Percentiles rank a stretch among this genome's conserved stretches.
Conservation (phyloP, 2,888 invertebrate species). For the Dermolepida albohirtum region DNA sequence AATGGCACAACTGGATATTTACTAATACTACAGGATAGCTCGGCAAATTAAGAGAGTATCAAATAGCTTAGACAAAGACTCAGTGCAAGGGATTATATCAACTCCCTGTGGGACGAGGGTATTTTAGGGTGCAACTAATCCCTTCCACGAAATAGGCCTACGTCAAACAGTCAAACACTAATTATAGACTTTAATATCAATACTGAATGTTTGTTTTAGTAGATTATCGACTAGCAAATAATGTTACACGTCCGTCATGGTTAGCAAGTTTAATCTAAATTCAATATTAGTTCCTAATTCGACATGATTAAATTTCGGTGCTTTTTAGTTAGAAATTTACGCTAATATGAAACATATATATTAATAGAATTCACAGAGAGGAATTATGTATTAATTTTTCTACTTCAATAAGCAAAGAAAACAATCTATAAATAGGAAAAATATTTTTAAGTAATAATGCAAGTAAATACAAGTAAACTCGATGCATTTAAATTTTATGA, state of each 20-base stretch:
- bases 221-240: constrained; percentile 30
- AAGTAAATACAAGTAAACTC: too few relatives aligned
- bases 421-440: too few relatives aligned
- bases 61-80: constrained; percentile 60
- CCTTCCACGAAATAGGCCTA: constrained; percentile 55
- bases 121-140: constrained; percentile 57
- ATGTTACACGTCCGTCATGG: constrained; percentile 9
- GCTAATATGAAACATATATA: too few relatives aligned
- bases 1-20: constrained; percentile 29
- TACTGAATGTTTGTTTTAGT: constrained; percentile 10
- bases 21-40: constrained; percentile 59
- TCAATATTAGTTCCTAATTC: constrained; percentile 1
- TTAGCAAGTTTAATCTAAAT: background rate
- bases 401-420: too few relatives aligned
- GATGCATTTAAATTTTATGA: too few relatives aligned
- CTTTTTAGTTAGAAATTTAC: too few relatives aligned
- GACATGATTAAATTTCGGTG: background rate
- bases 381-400: too few relatives aligned
- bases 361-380: too few relatives aligned
- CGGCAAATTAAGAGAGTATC: constrained; percentile 62
- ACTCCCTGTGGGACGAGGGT: constrained; percentile 54
- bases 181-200: constrained; percentile 50
- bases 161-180: constrained; percentile 57
- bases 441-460: too few relatives aligned
- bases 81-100: constrained; percentile 53